Base-by-base conservation (phyloP, 2,888 invertebrate genomes). In the Trissolcus japonicus region DNA sequence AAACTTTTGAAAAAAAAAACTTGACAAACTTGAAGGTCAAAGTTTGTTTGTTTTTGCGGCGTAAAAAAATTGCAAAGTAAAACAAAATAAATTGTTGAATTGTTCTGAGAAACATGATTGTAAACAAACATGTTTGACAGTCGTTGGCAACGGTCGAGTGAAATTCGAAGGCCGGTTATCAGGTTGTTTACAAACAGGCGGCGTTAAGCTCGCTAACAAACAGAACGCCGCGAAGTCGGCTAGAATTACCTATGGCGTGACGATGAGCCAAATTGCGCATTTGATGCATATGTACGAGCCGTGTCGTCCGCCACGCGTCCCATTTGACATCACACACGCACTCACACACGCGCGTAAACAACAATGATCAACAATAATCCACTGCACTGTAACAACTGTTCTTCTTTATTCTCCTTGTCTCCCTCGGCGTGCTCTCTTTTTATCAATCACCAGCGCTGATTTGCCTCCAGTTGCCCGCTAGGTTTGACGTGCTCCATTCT, bases 231-330 rank as follows among this genome's bases (percentile, higher is more conserved):
- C 46, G 46, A 46, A n/a, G 46, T n/a, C 46, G 54, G 48, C 40
- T 54, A 7, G 67, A 79, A 75, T 81, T 80, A 82, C 84, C 83
- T 83, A 82, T 82, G 80, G 82, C 80, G 82, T 82, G 83, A 82
- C 82, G 82, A 83, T 82, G 82, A 83, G 82, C 82, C 68, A 68
- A 73, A 82, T 78, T 76, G 83, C 79, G 83, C 82, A 83, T 85
- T 83, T 82, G 83, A 84, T 84, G 85, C 84, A 85, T 85, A 84
- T 82, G 83, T 83, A 83, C 82, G 81, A 86, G 82, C 80, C 78
- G 78, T 77, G 76, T 79, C 82, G 83, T 81, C 83, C 77, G 80
- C 80, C 83, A 82, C 83, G 82, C 85, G 84, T 85, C 86, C 85
- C 84, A 85, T 85, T 78, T 85, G 86, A 85, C 54, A 76, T 78